Evolutionary conservation across 1,140 invertebrate genomes (phyloP).

Genomic region (Camponotus vicinus): DNA sequence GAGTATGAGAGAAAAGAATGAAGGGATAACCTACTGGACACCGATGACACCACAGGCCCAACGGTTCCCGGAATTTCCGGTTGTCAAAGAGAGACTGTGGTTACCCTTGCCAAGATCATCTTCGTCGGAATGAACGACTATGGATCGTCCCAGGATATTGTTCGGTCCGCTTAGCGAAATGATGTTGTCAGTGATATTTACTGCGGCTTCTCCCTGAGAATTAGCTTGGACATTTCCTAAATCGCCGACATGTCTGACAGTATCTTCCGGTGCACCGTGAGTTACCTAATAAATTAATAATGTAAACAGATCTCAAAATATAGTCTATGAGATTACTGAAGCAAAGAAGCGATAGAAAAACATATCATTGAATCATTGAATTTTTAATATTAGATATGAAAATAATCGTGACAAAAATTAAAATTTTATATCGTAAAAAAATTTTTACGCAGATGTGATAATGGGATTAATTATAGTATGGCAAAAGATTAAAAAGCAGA

Average conservation of each 20-base stretch:
- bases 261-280: constrained; percentile 91
- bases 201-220: constrained; percentile 87
- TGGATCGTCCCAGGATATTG: constrained; percentile 91
- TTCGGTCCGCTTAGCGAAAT: constrained; percentile 89
- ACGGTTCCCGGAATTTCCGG: constrained; percentile 93
- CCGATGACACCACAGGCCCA: constrained; percentile 93
- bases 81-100: constrained; percentile 90
- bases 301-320: not conserved
- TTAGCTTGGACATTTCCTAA: constrained; percentile 93
- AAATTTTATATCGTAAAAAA: not conserved
- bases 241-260: constrained; percentile 94
- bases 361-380: not conserved
- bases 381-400: not conserved
- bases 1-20: not conserved
- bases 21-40: constrained; percentile 87
- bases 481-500: not conserved
- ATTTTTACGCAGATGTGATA: not conserved
- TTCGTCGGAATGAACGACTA: constrained; percentile 91
- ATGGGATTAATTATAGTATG: not conserved
- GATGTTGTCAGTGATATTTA: constrained; percentile 89
- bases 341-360: not conserved
- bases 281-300: constrained; percentile 85
- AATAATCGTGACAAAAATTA: not conserved
- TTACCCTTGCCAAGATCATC: constrained; percentile 93
- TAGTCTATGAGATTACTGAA: not conserved